Evolutionary conservation across 2,888 invertebrate species (phyloP), one percentile per base, ranked within the genome.

Genomic region (Pyrrhia umbra): DNA sequence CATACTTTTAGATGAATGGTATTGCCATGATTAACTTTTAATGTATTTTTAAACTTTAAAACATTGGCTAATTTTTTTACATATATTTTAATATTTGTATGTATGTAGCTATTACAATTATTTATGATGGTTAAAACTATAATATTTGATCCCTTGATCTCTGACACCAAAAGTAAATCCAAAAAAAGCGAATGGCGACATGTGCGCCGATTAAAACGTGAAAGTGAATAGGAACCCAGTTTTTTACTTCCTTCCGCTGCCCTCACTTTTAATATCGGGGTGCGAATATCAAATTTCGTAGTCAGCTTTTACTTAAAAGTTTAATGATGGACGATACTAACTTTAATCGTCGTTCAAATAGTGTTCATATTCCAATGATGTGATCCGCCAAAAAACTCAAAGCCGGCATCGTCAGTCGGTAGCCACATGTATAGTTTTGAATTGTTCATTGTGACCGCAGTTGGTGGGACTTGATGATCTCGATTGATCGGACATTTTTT

Each of bases 221-320:
- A 94, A 94, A 94, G 93, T 92, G 92, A 92, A 90, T 92, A 89
- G 89, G 85, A 88, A 89, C 89, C 86, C 84, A 84, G 82, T 90
- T 93, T 94, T 94, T 93, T 90, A 93, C 89, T 94, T 95, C 94
- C 95, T 94, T 94, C 95, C 95, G 94, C 84, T 92, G 90, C 90
- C 92, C 90, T 92, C 88, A 88, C 92, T 92, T 93, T 93, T 92
- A 90, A 91, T 88, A 84, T 83, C 87, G 84, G 92, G 92, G 91
- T 90, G 91, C 90, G 89, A 92, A 91, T 94, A 94, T 95, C 92
- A 90, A 93, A 91, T 95, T 92, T 90, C 94, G 83, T 75, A 75
- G 84, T 77, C 82, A 68, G 84, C 76, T 79, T 65, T 64, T 74
- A 75, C 64, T 59, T 39, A n/a, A 68, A 20, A 54, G 6, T 25